These are phyloP conservation scores for Leuciscus waleckii DNA, from an alignment of 2,797 vertebrate species.

Conservation along the genomic window DNA sequence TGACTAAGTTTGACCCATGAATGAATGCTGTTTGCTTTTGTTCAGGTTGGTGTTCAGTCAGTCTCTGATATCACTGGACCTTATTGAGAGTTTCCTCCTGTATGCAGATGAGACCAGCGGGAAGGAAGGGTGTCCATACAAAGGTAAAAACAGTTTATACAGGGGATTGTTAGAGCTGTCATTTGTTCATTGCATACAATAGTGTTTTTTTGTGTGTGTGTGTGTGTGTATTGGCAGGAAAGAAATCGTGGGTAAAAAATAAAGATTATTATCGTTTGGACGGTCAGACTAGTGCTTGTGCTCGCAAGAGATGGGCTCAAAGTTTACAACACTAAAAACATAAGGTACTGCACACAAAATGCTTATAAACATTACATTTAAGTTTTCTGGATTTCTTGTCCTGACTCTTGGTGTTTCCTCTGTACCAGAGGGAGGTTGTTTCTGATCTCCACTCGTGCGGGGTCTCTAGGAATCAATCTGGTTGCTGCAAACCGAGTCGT, in stretches of 20 bases:
- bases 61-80: conserved; percentile 90
- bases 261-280: conserved; percentile 95
- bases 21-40: not conserved
- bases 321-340: conserved; percentile 80
- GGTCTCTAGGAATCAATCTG: conserved; percentile 96
- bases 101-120: conserved; percentile 81
- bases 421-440: conserved; percentile 89
- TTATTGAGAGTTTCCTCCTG: conserved; percentile 92
- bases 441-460: conserved; percentile 95
- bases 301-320: conserved; percentile 93
- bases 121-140: conserved; percentile 76
- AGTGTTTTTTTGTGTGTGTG: not conserved
- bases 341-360: not conserved
- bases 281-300: conserved; percentile 82
- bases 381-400: not conserved
- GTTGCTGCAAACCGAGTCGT: conserved; percentile 95
- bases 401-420: not conserved
- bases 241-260: conserved; percentile 90
- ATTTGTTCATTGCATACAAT: conserved; percentile 44
- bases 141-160: conserved; percentile 75
- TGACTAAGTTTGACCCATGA: not conserved
- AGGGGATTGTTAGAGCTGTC: not conserved
- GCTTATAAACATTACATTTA: not conserved
- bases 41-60: conserved; percentile 95
- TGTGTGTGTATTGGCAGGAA: conserved; percentile 70